Evolutionary conservation across 2,113 vertebrate species (phyloP).

Genomic region (Carassius carassius): DNA sequence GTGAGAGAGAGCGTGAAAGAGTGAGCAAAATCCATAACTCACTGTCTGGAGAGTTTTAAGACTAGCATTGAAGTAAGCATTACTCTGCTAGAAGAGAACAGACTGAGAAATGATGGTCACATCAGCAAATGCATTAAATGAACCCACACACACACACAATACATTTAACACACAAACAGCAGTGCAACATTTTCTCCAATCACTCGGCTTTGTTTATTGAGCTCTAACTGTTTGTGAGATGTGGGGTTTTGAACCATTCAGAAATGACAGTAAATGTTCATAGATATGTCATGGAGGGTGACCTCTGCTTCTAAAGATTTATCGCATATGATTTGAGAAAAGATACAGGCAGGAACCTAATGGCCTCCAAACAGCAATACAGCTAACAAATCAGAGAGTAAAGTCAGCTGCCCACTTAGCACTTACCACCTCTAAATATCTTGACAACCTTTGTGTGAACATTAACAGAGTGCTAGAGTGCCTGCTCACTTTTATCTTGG

Average conservation of each 20-base stretch:
- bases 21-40: conserved; percentile 21
- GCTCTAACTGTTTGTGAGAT: not conserved
- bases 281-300: not conserved
- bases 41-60: conserved; percentile 23
- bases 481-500: not conserved
- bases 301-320: conserved; percentile 23
- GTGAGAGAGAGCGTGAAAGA: not conserved
- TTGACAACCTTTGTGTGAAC: not conserved
- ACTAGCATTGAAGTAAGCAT: conserved; percentile 37
- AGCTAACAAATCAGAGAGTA: not conserved
- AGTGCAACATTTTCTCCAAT: conserved; percentile 10
- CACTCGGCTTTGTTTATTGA: not conserved
- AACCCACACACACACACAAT: conserved; percentile 10
- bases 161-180: conserved; percentile 14
- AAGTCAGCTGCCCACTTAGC: not conserved
- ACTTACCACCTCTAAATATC: not conserved
- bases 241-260: conserved; percentile 18
- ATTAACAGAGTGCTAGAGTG: not conserved
- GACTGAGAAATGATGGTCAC: conserved; percentile 21
- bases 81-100: conserved; percentile 24
- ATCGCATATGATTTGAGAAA: not conserved
- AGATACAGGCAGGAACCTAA: not conserved
- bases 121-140: conserved; percentile 14
- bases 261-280: conserved; percentile 36
- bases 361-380: not conserved